Evolutionary conservation across 1,140 invertebrate species (phyloP), one percentile per base, ranked within the genome.

Genomic region (Drosophila sulfurigaster): DNA sequence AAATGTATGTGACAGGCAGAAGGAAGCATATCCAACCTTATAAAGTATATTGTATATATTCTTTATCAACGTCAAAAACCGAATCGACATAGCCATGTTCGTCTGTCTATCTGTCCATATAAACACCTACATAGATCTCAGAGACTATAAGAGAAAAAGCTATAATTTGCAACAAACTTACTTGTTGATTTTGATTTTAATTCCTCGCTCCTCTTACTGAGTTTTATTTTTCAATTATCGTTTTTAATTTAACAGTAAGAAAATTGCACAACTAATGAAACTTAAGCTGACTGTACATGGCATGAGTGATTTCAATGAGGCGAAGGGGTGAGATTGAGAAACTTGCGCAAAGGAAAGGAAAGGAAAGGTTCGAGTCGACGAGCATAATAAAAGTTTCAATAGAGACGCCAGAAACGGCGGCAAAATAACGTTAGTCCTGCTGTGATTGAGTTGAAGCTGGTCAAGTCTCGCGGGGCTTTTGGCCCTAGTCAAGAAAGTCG

Each of bases 151-250:
- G 3, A 25, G 20, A 25, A 4, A 25, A 25, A 25, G 20, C 20
- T 25, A 25, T 25, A 25, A 25, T 4, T 25, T 25, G 3, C 20
- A 25, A 25, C 20, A 25, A 25, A 25, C 20, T 25, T 25, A 25
- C 20, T 25, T 25, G 20, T 25, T 63, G 67, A 64, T 68, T 80
- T 72, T 69, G 77, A 88, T 78, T 82, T 77, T 71, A 80, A 70
- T 87, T 87, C 20, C 68, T 30, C 16, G 28, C 20, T 25, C 28
- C 25, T 49, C 67, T 70, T 38, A 46, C 20, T 46, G 8, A 63
- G 78, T 73, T 78, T 78, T 90, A 92, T 70, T 93, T 91, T 90
- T 82, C 85, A 89, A 89, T 89, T 89, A 89, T 89, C 85, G 85
- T 89, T 89, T 89, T 89, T 89, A 89, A 89, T 89, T 89, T 76